Evolutionary conservation across 2,113 vertebrate species (phyloP).

Genomic region (Patagioenas fasciata): DNA sequence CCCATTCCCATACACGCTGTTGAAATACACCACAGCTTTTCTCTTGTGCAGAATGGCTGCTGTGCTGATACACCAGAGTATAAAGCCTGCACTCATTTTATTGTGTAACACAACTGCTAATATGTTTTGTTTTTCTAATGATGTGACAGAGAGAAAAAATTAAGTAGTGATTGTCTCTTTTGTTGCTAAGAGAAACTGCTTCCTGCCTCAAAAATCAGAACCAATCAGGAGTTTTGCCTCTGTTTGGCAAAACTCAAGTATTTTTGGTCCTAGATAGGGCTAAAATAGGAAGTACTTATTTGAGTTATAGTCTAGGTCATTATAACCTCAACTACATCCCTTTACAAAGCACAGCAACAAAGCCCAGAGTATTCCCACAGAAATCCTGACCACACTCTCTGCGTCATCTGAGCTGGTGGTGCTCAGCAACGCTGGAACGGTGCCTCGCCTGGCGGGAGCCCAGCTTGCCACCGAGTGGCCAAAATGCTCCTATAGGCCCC

Average conservation of each 20-base stretch:
- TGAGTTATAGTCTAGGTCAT: constrained; percentile 37
- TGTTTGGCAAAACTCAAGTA: background rate
- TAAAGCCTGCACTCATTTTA: background rate
- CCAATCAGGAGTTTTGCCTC: background rate
- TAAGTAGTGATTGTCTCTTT: background rate
- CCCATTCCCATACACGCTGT: background rate
- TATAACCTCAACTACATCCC: background rate
- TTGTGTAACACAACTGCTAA: background rate
- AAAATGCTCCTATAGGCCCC: background rate
- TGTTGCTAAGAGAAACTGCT: constrained; percentile 23
- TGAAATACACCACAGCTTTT: background rate
- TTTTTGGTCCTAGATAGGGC: background rate
- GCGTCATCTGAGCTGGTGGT: constrained; percentile 18
- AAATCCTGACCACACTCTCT: constrained; percentile 18
- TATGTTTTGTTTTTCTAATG: background rate
- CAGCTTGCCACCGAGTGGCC: background rate
- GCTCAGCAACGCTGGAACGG: constrained; percentile 45
- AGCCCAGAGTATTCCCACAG: constrained; percentile 30
- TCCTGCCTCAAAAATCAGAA: background rate
- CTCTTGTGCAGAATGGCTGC: background rate
- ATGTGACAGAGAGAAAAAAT: background rate
- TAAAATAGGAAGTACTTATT: constrained; percentile 37
- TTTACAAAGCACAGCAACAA: constrained; percentile 46
- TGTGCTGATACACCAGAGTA: background rate
- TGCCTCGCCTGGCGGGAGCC: constrained; percentile 7